Base-by-base conservation (phyloP, 2,888 invertebrate species). In the Caenorhabditis macrosperma region DNA sequence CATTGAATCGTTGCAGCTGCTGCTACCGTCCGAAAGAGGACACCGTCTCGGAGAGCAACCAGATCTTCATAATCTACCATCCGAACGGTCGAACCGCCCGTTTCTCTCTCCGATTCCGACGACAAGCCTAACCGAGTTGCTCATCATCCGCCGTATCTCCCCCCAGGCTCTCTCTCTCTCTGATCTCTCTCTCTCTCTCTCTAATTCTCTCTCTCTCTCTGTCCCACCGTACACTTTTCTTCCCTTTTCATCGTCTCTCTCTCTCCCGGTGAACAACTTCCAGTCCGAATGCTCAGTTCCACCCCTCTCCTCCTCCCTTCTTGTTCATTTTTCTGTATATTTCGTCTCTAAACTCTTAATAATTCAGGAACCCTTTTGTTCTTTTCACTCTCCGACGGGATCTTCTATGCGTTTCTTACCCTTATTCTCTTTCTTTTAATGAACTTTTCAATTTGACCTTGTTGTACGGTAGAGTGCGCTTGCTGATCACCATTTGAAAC, bases 11-110 rank as follows among this genome's bases (percentile, higher is more conserved):
- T 72, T 85, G 7, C 82, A 89, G 89, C 67, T 90, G 90, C 59
- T 90, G 90, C 66, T 90, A 90, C 60, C 90, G 90, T 10, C 90
- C 90, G 12, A 90, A 90, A 66, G 90, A 90, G 66, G 90, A 90
- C 77, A 90, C 90, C 0, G 64, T 90, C 17, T 89, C 89, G 12
- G 90, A 90, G 59, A 84, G 83, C 59, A 89, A 87, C 57, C 90
- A 90, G 71, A 86, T 90, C 50, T 90, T 90, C 71, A 83, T 90
- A 28, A 87, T 90, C 82, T 90, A 88, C 77, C 89, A 89, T 68
- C 90, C 90, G 26, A 90, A 90, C 75, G 90, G 88, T 3, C 84
- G 90, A 26, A 90, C 89, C 10, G 89, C 90, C 20, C 83, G 90
- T 33, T 90, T 90, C 78, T 87, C 90, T 7, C 84, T 90, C 17